A percentile compares a stretch with the other conserved stretches of the same genome.
phyloP scores from a whole-genome alignment of 2,888 invertebrate species.

The Caenorhabditis wallacei region DNA sequence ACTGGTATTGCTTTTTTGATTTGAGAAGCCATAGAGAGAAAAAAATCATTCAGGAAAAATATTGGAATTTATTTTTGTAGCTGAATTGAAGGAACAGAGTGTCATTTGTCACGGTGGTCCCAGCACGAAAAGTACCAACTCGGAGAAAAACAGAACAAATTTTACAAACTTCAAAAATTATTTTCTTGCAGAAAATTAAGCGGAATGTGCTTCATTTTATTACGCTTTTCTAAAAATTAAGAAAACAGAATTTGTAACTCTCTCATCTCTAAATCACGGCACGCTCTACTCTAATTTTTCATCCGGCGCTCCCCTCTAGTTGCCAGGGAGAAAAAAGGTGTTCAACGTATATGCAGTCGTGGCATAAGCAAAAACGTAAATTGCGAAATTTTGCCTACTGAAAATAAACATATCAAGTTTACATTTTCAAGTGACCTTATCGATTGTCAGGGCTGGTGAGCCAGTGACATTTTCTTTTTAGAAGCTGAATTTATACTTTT shows the following conservation, averaged over 20 bases:
- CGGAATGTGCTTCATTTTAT: no score
- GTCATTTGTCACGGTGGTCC: no score
- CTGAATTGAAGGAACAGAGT: no score
- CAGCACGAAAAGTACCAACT: no score
- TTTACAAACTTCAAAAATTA: no score
- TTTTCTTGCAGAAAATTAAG: no score
- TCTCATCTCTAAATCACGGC: not conserved
- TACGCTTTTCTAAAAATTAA: no score
- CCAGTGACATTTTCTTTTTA: not conserved
- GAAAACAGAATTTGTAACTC: not conserved
- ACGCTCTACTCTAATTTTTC: not conserved
- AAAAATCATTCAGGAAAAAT: no score
- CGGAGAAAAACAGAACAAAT: no score
- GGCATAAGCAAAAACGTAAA: not conserved
- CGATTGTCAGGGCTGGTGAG: not conserved
- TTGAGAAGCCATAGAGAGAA: no score
- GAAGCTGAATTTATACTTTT: not conserved
- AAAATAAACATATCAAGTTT: not conserved
- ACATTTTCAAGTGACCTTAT: not conserved
- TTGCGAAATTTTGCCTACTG: conserved; percentile 6
- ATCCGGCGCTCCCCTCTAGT: not conserved
- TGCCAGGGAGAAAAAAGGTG: not conserved
- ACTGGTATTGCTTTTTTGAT: conserved; percentile 28
- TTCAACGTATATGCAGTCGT: not conserved
- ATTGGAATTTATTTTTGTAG: no score